Evolutionary conservation across 53 echinoderm and acorn worm species (phyloP).

Genomic region (Crossaster papposus): DNA sequence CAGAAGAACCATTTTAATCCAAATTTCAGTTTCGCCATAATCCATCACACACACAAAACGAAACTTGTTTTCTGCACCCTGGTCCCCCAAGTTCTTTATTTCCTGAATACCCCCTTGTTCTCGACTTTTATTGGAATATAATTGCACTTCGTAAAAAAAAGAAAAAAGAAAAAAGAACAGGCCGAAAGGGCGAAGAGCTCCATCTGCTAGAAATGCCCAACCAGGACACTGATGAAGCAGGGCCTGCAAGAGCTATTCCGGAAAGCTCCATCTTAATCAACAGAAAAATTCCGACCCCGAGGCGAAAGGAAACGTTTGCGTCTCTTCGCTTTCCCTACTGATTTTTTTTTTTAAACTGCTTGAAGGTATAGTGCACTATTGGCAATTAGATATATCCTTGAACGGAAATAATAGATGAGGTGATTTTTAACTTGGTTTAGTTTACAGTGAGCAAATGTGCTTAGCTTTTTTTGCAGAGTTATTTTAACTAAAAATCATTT

Average conservation of each 20-base stretch:
- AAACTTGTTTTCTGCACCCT: not conserved
- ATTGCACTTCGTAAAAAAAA: not conserved
- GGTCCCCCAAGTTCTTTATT: not conserved
- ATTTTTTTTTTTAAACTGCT: not conserved
- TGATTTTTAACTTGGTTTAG: not conserved
- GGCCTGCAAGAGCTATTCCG: constrained; percentile 31
- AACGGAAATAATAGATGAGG: not conserved
- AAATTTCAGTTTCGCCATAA: not conserved
- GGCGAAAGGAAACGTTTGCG: not conserved
- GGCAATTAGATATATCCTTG: not conserved
- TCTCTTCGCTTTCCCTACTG: not conserved
- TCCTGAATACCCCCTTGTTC: constrained; percentile 32
- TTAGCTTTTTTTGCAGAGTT: too few species aligned
- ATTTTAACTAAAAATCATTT: too few species aligned
- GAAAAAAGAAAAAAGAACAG: not conserved
- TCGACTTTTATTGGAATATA: not conserved
- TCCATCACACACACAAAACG: constrained; percentile 10
- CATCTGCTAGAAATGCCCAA: not conserved
- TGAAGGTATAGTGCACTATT: not conserved
- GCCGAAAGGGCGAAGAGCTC: not conserved
- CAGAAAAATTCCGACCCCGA: not conserved
- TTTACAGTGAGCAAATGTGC: not conserved
- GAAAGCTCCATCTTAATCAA: constrained; percentile 18
- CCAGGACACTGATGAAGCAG: constrained; percentile 26
- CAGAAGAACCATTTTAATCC: not conserved